Evolutionary conservation across 2,888 invertebrate species (phyloP), one percentile per base, ranked within the genome.

Genomic region (Chymomyza procnemis): DNA sequence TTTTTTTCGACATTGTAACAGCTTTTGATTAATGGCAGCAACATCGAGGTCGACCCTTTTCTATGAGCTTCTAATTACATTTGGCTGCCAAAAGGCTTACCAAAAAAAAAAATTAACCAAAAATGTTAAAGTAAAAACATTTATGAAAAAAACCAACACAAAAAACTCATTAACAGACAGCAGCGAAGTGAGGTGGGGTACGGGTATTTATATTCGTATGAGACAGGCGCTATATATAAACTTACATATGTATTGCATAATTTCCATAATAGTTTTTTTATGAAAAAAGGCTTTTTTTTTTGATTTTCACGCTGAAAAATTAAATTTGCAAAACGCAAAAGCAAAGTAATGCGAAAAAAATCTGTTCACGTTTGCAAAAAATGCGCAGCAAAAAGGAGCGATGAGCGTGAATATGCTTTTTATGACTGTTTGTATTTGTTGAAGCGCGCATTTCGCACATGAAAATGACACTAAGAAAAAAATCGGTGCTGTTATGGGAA

Each of bases 91-190:
- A 41, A 41, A 41, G 34, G 34, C 9, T 12, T 6, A 41, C 34
- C 1, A 41, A 41, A 34, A 34, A 12, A 12, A 41, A 41, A 34
- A 34, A 12, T 8, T 34, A 12, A 12, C 34, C 8, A 34, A 12
- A 41, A 41, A 12, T 12, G 12, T 14, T 41, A 41, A 41, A 41
- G 34, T 41, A 41, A 41, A 41, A 12, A 41, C 34, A 12, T 41
- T 41, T 26, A 22, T n/a, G 26, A 26, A 22, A 14, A 56, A 60
- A 55, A 59, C 41, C 66, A 30, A 64, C 41, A 74, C 64, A 69
- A 69, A 74, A 78, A 76, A 75, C 67, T 80, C 78, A 80, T 77
- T 80, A 80, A 66, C 69, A 69, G 56, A 18, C 16, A 67, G n/a
- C n/a, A 64, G 34, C 3, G 2, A 41, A 26, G 26, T 26, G 26